Evolutionary conservation across 2,888 invertebrate genomes (phyloP).

Genomic region (Ommatoiulus sabulosus): DNA sequence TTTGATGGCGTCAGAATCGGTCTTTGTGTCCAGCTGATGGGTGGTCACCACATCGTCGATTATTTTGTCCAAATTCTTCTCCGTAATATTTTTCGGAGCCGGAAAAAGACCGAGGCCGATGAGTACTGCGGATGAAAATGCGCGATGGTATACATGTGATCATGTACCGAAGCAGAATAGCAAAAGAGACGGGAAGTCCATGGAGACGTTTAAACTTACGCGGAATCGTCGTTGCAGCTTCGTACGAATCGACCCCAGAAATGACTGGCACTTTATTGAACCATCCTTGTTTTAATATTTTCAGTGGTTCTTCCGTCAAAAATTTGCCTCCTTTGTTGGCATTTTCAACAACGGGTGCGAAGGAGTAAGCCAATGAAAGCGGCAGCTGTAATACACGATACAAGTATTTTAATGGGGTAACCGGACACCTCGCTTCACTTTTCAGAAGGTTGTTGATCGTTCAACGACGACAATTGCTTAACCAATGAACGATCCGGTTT

Average conservation of each 20-base stretch:
- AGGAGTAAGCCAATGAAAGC: neutral
- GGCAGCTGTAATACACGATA: neutral
- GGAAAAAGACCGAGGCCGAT: neutral
- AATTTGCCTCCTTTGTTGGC: constrained; percentile 37
- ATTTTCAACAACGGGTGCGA: too few relatives aligned
- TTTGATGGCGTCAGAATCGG: too few relatives aligned
- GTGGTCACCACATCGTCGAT: neutral
- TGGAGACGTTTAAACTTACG: neutral
- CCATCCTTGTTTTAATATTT: neutral
- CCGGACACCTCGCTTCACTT: too few relatives aligned
- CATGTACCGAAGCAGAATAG: too few relatives aligned
- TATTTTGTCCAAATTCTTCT: neutral
- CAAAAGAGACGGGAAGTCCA: too few relatives aligned
- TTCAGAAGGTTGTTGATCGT: too few relatives aligned
- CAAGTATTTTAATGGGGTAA: too few relatives aligned
- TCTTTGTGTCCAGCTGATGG: neutral
- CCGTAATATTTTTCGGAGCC: neutral
- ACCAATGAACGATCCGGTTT: too few relatives aligned
- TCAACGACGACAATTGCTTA: too few relatives aligned
- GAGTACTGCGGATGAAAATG: neutral
- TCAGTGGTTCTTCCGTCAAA: constrained; percentile 21
- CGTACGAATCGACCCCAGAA: constrained; percentile 51
- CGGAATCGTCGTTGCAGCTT: neutral
- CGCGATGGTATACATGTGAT: too few relatives aligned
- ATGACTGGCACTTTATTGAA: constrained; percentile 56